Evolutionary conservation across 2,888 invertebrate genomes (phyloP), one percentile per base, ranked within the genome.

Genomic region (Cryptosula pallasiana): DNA sequence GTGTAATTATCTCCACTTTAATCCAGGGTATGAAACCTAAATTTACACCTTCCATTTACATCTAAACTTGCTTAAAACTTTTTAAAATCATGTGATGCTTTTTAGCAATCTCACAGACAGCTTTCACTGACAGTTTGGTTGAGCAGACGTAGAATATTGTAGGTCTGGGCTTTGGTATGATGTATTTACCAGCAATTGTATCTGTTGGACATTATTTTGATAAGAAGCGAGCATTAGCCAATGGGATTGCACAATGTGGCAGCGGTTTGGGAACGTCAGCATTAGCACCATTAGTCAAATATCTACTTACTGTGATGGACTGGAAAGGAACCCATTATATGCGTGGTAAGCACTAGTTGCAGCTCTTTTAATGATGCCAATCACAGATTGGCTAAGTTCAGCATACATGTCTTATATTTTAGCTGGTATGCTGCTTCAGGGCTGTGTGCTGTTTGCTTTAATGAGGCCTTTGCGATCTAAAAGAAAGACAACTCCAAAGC

Each of bases 361-460:
- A n/a, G n/a, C n/a, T n/a, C n/a, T n/a, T n/a, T n/a, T n/a, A n/a
- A n/a, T n/a, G n/a, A n/a, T n/a, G n/a, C n/a, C n/a, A n/a, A n/a
- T n/a, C n/a, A n/a, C n/a, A n/a, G n/a, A n/a, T n/a, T n/a, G n/a
- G n/a, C n/a, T n/a, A n/a, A n/a, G n/a, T n/a, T n/a, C n/a, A n/a
- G n/a, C n/a, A n/a, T n/a, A n/a, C n/a, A n/a, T n/a, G n/a, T n/a
- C n/a, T n/a, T n/a, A n/a, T n/a, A n/a, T 70, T 45, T 36, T 27
- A 70, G 93, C 95, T 23, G 96, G 89, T 25, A 88, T 95, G 77
- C 87, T 94, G 36, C 85, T 95, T 57, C 86, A 89, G 36, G 94
- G 94, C 81, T 88, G 89, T 0, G 77, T 92, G 27, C 93, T 91
- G 80, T 95, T 93, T 0, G 85, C 90, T 0, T 87, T 94, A 78